Evolutionary conservation across 2,888 invertebrate genomes (phyloP).

Genomic region (Oxycera nigricornis): DNA sequence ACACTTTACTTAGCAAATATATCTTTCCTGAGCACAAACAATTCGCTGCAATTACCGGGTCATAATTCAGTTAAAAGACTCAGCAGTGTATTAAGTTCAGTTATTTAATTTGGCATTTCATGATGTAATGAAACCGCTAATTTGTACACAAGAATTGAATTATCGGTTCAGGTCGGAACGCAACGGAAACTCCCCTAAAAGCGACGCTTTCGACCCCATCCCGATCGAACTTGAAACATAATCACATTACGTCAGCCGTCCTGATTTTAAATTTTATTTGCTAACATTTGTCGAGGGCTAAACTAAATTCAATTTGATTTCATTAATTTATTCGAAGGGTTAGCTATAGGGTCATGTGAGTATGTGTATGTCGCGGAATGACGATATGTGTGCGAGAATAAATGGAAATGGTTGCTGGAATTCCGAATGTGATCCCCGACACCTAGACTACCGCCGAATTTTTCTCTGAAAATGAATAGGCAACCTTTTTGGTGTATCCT

Average conservation of each 20-base stretch:
- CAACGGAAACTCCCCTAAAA: background rate
- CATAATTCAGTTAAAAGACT: constrained; percentile 16
- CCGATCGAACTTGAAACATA: constrained; percentile 9
- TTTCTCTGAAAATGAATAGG: too few species aligned
- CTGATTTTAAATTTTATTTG: constrained; percentile 41
- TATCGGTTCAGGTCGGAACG: background rate
- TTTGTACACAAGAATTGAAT: constrained; percentile 38
- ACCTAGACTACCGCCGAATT: too few species aligned
- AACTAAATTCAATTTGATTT: constrained; percentile 36
- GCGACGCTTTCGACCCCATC: background rate
- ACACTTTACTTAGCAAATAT: background rate
- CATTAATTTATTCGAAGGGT: constrained; percentile 33
- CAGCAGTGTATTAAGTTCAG: constrained; percentile 22
- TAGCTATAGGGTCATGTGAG: constrained; percentile 10
- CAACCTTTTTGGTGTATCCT: too few species aligned
- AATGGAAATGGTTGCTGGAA: too few species aligned
- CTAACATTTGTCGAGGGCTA: constrained; percentile 36
- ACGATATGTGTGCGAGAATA: background rate
- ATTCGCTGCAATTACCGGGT: constrained; percentile 28
- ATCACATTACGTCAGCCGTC: constrained; percentile 33
- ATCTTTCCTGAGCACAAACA: constrained; percentile 21
- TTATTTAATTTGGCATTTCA: constrained; percentile 39
- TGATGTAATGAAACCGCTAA: constrained; percentile 42
- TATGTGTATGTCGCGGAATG: background rate
- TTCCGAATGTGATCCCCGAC: too few species aligned